Evolutionary conservation across 2,888 invertebrate genomes (phyloP).

Genomic region (Drosophila suboccidentalis): DNA sequence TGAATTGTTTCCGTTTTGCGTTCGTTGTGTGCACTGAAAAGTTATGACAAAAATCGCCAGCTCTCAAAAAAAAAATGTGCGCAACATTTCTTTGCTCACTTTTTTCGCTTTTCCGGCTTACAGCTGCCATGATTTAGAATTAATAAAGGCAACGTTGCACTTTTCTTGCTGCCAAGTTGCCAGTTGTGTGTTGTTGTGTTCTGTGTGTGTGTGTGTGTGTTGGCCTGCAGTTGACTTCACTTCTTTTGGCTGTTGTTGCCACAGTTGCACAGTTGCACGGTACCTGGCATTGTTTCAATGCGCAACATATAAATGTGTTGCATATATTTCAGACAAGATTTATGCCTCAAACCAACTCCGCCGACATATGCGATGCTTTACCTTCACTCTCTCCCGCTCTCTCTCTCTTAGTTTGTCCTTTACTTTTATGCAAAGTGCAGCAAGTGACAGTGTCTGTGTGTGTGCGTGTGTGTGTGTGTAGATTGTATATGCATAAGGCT

Average conservation of each 20-base stretch:
- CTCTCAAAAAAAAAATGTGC: conserved; percentile 14
- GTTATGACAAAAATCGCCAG: conserved; percentile 12
- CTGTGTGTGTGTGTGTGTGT: conserved; percentile 11
- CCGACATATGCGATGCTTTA: conserved; percentile 63
- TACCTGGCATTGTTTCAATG: conserved; percentile 69
- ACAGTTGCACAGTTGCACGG: not conserved
- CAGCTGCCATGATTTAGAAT: conserved; percentile 71
- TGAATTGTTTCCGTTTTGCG: conserved; percentile 63
- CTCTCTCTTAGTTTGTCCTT: conserved; percentile 35
- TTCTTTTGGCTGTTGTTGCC: conserved; percentile 49
- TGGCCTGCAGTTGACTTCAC: conserved; percentile 60
- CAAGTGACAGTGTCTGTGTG: conserved; percentile 17
- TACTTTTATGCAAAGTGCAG: conserved; percentile 70
- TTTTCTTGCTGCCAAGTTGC: conserved; percentile 34
- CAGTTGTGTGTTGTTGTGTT: not conserved
- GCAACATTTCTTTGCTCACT: conserved; percentile 33
- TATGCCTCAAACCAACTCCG: conserved; percentile 60
- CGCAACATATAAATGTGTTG: conserved; percentile 69
- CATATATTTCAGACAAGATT: conserved; percentile 76
- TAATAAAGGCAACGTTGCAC: conserved; percentile 62
- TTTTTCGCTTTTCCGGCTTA: conserved; percentile 40
- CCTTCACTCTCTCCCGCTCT: conserved; percentile 24
- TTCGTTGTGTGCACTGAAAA: conserved; percentile 19
- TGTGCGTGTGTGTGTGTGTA: conserved; percentile 30
- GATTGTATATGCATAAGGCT: conserved; percentile 61